A percentile compares a stretch with the other conserved stretches of the same genome.
These are phyloP conservation scores for Oceanodroma tethys DNA, from an alignment of 2,113 vertebrate species.

Conservation along the genomic window DNA sequence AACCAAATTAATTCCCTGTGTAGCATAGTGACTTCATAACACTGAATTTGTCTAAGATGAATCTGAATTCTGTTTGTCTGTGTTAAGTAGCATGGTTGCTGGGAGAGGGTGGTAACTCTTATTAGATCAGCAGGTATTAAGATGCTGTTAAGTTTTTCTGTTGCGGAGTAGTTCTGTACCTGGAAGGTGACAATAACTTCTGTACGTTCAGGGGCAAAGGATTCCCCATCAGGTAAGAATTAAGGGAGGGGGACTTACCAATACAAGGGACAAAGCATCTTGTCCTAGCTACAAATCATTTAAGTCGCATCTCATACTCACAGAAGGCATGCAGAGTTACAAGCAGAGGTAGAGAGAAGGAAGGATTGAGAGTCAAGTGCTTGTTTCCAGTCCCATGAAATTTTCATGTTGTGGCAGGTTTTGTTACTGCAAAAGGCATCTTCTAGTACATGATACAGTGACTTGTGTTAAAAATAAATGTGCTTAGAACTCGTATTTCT, in stretches of 20 bases:
- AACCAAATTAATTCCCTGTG: background rate
- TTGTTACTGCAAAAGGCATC: background rate
- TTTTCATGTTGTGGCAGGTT: background rate
- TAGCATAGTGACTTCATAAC: background rate
- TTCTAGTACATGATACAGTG: background rate
- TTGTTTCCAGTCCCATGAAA: background rate
- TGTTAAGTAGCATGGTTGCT: background rate
- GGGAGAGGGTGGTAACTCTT: background rate
- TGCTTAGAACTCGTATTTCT: background rate
- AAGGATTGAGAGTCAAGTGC: background rate
- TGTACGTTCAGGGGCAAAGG: background rate
- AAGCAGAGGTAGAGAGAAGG: background rate
- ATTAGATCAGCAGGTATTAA: background rate
- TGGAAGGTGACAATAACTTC: background rate
- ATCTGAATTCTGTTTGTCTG: background rate
- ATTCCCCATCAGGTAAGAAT: background rate
- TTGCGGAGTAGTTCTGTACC: background rate
- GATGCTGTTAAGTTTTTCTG: background rate
- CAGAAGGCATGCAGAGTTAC: background rate
- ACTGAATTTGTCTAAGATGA: background rate
- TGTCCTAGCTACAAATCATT: background rate
- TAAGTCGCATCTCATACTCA: background rate
- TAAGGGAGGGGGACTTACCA: background rate
- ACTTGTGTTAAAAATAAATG: background rate
- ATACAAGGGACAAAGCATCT: background rate